Evolutionary conservation across 1,140 invertebrate genomes (phyloP).

Genomic region (Eriosoma lanigerum): DNA sequence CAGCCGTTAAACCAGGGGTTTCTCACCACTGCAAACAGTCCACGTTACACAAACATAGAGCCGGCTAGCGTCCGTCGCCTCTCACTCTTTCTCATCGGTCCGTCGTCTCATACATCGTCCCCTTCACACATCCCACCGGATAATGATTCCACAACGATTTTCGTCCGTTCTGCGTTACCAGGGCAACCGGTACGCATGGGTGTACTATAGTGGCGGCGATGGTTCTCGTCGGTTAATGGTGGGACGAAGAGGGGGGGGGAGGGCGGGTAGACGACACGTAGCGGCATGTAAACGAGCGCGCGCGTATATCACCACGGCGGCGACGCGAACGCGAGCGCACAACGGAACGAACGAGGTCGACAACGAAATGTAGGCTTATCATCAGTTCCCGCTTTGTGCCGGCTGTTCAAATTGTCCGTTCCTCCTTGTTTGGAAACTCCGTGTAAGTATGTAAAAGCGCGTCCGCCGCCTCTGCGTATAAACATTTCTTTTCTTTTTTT

Average conservation of each 20-base stretch:
- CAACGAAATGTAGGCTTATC: conserved; percentile 51
- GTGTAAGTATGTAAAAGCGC: conserved; percentile 49
- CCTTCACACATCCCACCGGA: no score
- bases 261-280: no score
- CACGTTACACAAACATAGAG: not conserved
- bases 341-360: conserved; percentile 50
- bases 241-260: no score
- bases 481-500: conserved; percentile 20
- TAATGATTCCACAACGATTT: no score
- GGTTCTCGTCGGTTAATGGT: no score
- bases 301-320: not conserved
- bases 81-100: not conserved
- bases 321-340: conserved; percentile 48
- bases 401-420: conserved; percentile 51
- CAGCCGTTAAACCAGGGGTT: conserved; percentile 10
- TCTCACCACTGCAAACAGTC: not conserved
- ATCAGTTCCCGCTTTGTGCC: conserved; percentile 52
- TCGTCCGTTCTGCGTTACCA: not conserved
- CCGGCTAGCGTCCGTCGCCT: not conserved
- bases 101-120: not conserved
- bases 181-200: conserved; percentile 8
- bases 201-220: no score
- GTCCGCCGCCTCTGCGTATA: conserved; percentile 25
- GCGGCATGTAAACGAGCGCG: not conserved
- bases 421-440: conserved; percentile 51